These are phyloP conservation scores for Nasonia giraulti DNA, from an alignment of 1,140 invertebrate genomes.

Conservation along the genomic window DNA sequence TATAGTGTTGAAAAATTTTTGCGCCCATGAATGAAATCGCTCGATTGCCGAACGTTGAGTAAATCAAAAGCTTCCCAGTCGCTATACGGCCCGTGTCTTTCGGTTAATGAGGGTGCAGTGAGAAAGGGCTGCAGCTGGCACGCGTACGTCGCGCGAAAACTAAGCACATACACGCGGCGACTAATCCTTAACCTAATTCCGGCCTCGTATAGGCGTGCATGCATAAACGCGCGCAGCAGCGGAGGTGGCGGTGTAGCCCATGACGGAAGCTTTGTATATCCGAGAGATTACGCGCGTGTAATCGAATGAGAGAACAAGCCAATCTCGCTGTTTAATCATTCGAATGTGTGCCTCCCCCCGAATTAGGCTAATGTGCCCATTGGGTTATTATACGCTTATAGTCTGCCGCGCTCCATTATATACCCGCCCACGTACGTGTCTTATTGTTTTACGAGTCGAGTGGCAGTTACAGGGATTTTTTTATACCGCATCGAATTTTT, in stretches of 20 bases:
- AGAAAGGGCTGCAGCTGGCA: no score
- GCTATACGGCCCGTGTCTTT: no score
- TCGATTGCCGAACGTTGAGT: background rate
- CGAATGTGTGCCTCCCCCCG: background rate
- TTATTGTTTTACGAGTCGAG: background rate
- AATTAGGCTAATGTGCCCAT: background rate
- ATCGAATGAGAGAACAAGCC: background rate
- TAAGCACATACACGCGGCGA: background rate
- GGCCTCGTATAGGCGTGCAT: background rate
- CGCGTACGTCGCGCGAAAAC: background rate
- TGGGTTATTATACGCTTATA: background rate
- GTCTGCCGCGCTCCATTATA: background rate
- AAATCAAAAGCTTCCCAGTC: background rate
- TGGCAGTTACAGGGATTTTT: no score
- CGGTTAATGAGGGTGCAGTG: no score
- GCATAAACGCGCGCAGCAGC: no score
- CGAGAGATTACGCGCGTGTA: slow-evolving; percentile 3
- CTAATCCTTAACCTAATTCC: slow-evolving; percentile 13
- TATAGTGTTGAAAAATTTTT: background rate
- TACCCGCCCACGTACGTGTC: background rate
- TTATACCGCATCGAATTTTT: no score
- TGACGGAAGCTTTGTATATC: background rate
- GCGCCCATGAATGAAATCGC: background rate
- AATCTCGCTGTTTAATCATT: background rate
- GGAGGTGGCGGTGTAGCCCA: background rate